Percentiles rank a stretch among this genome's conserved stretches.
phyloP scores from a whole-genome alignment of 2,113 vertebrate species.

The Limanda limanda region DNA sequence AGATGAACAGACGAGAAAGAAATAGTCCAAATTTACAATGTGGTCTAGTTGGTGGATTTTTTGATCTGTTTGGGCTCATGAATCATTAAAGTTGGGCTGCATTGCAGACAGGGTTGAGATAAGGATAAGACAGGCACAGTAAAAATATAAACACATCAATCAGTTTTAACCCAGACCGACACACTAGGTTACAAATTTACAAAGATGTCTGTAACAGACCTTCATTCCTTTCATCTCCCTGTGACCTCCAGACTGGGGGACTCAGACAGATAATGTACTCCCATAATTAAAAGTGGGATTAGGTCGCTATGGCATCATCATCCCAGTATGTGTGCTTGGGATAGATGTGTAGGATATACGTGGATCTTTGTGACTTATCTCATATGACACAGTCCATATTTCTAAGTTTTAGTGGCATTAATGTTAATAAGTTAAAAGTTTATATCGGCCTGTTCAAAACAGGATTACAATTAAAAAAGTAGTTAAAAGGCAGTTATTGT shows the following conservation, averaged over 20 bases:
- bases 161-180: too few species aligned
- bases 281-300: too few species aligned
- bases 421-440: neutral
- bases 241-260: too few species aligned
- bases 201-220: too few species aligned
- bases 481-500: neutral
- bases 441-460: neutral
- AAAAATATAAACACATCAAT: neutral
- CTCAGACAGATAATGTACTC: too few species aligned
- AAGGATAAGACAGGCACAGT: neutral
- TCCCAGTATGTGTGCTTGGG: too few species aligned
- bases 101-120: neutral
- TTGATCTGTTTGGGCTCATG: neutral
- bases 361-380: too few species aligned
- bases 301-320: too few species aligned
- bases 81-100: neutral
- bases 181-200: too few species aligned
- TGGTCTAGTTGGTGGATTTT: neutral
- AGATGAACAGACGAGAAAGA: conserved; percentile 31
- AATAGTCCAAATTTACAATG: neutral
- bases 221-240: too few species aligned
- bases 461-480: too few species aligned
- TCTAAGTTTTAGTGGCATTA: neutral
- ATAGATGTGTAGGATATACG: too few species aligned
- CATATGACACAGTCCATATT: neutral